A percentile compares a stretch with the other conserved stretches of the same genome.
phyloP scores from a whole-genome alignment of 64 coral and sea anemone species.

The Pocillopora verrucosa region DNA sequence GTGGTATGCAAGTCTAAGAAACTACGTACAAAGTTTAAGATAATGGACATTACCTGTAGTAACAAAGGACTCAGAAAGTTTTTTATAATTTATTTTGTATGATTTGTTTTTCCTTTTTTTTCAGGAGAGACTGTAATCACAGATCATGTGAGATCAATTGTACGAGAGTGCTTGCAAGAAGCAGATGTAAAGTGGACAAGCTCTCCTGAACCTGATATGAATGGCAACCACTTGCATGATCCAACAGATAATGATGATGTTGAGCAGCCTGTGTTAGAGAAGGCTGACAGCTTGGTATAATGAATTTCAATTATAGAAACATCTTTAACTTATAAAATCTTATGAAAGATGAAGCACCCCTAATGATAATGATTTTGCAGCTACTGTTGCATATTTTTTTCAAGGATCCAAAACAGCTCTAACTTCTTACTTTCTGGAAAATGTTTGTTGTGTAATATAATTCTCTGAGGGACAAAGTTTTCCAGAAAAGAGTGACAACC shows the following conservation, averaged over 20 bases:
- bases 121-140: conserved; percentile 68
- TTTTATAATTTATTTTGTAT: no score
- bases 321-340: no score
- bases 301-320: no score
- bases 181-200: conserved; percentile 76
- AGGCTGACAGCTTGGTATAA: conserved; percentile 30
- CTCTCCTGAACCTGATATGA: conserved; percentile 11
- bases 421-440: no score
- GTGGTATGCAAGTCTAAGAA: no score
- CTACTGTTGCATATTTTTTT: no score
- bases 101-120: not conserved
- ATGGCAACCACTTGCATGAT: not conserved
- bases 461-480: no score
- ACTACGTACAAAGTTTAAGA: not conserved
- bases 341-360: no score
- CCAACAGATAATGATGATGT: not conserved
- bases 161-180: conserved; percentile 80
- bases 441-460: no score
- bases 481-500: no score
- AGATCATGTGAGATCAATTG: conserved; percentile 92
- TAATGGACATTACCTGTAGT: not conserved
- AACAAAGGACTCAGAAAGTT: not conserved
- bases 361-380: no score
- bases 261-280: conserved; percentile 27
- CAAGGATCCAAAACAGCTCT: no score